Evolutionary conservation across 2,888 invertebrate species (phyloP).

Genomic region (Agriopis leucophaearia): DNA sequence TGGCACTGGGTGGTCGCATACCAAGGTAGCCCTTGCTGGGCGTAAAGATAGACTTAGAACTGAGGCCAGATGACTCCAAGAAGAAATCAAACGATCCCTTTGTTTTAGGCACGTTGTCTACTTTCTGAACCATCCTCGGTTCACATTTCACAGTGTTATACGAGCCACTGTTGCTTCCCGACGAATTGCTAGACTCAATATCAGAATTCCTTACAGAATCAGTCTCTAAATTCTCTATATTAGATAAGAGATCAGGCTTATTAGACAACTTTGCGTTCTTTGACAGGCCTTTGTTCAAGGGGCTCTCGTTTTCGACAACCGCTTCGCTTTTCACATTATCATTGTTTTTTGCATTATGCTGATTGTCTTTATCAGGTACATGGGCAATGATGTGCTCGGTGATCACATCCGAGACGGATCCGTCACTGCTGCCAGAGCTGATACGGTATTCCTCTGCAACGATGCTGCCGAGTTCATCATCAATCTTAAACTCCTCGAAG

Average conservation of each 20-base stretch:
- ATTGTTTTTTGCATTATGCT: constrained; percentile 59
- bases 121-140: constrained; percentile 71
- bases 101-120: constrained; percentile 71
- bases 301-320: constrained; percentile 69
- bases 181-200: constrained; percentile 88
- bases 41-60: constrained; percentile 92
- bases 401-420: constrained; percentile 76
- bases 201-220: constrained; percentile 89
- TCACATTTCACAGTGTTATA: constrained; percentile 81
- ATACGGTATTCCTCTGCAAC: constrained; percentile 84
- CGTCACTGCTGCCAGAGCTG: constrained; percentile 83
- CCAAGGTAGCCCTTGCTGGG: constrained; percentile 72
- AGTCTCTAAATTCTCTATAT: constrained; percentile 86
- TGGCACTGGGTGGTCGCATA: constrained; percentile 88
- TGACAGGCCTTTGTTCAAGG: constrained; percentile 61
- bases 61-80: constrained; percentile 92
- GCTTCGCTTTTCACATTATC: constrained; percentile 65
- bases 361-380: constrained; percentile 73
- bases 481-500: constrained; percentile 93
- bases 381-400: constrained; percentile 71
- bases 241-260: constrained; percentile 84
- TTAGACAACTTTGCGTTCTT: constrained; percentile 83
- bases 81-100: constrained; percentile 90
- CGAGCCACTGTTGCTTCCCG: constrained; percentile 82
- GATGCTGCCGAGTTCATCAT: constrained; percentile 88